Percentiles rank a stretch among this genome's conserved stretches.
Evolutionary conservation across 2,113 vertebrate species (phyloP).

Genomic region (Numida meleagris): DNA sequence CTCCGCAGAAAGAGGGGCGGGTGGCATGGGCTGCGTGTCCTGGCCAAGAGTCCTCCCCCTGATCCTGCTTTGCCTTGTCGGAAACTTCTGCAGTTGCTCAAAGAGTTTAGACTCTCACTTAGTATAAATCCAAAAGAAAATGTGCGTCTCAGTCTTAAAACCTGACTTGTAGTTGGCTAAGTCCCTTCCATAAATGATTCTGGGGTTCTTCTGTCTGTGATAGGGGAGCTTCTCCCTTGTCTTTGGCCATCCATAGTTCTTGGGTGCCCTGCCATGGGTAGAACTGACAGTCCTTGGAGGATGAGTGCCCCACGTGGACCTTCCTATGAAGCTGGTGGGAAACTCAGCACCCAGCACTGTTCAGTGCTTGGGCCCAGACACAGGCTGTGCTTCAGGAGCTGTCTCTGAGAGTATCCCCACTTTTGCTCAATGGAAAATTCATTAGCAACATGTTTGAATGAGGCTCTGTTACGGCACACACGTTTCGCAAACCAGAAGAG

Average conservation of each 20-base stretch:
- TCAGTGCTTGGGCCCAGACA: not conserved
- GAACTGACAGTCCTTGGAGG: rapidly evolving
- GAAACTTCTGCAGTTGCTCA: not conserved
- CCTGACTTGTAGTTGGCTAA: not conserved
- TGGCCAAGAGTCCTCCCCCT: too few relatives aligned
- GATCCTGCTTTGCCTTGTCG: not conserved
- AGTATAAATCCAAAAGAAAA: not conserved
- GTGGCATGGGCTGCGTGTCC: rapidly evolving
- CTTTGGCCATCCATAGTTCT: not conserved
- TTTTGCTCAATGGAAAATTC: not conserved
- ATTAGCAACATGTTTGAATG: rapidly evolving
- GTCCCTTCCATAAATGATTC: not conserved
- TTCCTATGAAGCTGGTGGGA: not conserved
- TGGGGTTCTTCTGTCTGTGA: not conserved
- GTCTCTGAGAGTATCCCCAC: not conserved
- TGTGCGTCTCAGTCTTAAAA: not conserved
- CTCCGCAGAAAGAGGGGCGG: not conserved
- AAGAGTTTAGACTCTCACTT: not conserved
- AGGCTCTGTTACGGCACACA: not conserved
- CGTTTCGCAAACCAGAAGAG: rapidly evolving
- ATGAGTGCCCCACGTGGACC: not conserved
- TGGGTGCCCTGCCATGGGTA: rapidly evolving
- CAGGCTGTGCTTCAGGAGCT: not conserved
- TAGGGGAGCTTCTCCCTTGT: not conserved
- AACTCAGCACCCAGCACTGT: not conserved